These are phyloP conservation scores for Drosophila obscura DNA, from an alignment of 1,140 invertebrate species.

Conservation along the genomic window DNA sequence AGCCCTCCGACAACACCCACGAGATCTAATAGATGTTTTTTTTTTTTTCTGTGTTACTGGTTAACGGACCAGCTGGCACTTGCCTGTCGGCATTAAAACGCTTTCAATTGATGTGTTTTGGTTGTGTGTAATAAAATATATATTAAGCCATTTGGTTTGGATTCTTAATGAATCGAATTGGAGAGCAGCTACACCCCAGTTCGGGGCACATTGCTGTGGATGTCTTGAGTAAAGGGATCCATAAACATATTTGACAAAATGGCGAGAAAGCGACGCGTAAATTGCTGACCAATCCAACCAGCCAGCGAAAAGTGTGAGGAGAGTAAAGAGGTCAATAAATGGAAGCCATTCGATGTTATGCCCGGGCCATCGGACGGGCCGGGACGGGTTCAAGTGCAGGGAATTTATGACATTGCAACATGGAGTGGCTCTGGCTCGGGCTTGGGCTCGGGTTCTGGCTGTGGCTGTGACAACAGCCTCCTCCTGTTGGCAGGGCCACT, in stretches of 20 bases:
- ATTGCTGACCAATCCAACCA: constrained; percentile 31
- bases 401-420: constrained; percentile 38
- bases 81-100: neutral
- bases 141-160: constrained; percentile 17
- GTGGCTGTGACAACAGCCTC: neutral
- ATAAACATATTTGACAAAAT: constrained; percentile 65
- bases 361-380: constrained; percentile 19
- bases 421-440: neutral
- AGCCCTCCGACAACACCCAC: too few species aligned
- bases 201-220: neutral
- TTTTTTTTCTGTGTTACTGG: too few species aligned
- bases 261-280: constrained; percentile 43
- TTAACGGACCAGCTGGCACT: constrained; percentile 1
- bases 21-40: neutral
- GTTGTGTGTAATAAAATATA: constrained; percentile 27
- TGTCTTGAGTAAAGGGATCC: neutral
- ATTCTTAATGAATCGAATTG: constrained; percentile 8
- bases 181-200: neutral
- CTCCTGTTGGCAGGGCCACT: neutral
- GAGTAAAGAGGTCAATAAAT: constrained; percentile 47
- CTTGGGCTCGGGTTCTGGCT: neutral
- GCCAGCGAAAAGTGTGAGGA: neutral
- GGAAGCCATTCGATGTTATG: constrained; percentile 30
- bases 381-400: constrained; percentile 44
- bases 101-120: constrained; percentile 23